Base-by-base conservation (phyloP, 1,140 invertebrate genomes). In the Lepidostoma basale region DNA sequence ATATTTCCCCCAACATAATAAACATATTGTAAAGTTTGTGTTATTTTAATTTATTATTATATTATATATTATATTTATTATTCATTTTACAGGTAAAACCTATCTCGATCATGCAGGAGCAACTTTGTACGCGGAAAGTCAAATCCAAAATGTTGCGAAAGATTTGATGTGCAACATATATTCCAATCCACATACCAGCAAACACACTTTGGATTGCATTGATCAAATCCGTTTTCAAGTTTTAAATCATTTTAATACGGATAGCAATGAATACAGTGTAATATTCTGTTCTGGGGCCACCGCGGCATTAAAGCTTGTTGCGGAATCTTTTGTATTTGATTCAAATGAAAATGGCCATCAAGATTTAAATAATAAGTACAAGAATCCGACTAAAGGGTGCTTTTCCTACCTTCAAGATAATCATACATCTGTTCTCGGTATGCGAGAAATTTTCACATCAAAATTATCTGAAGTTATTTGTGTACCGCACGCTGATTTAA, bases 221-320 rank as follows among this genome's bases (percentile, higher is more conserved):
- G 94, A 97, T 74, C 88, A 91, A 78, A 86, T 92, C 30, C 85
- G 94, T 82, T 90, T 84, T 76, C 88, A 93, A 76, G 85, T 98
- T 69, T 81, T 98, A 18, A 82, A 90, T 33, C 89, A 93, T 78
- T 98, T 98, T 73, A 90, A 96, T 68, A 92, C 94, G 40, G 87
- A 85, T 67, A 74, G 86, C 0, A 87, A 93, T 18, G 89, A 94
- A 56, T 98, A 98, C 77, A 87, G 85, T 73, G 85, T 98, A 1
- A 88, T 98, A 72, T 99, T 98, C 74, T 98, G 96, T 39, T 90
- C 91, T 0, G 94, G 95, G 12, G 89, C 95, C 16, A 98, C 96
- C 26, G 88, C 87, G 12, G 87, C 92, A 0, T 76, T 98, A 3
- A 96, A 96, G 84, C 74, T 93, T 52, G 79, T 97, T 9, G 91